Base-by-base conservation (phyloP, 2,888 invertebrate genomes). In the Antheraea yamamai region DNA sequence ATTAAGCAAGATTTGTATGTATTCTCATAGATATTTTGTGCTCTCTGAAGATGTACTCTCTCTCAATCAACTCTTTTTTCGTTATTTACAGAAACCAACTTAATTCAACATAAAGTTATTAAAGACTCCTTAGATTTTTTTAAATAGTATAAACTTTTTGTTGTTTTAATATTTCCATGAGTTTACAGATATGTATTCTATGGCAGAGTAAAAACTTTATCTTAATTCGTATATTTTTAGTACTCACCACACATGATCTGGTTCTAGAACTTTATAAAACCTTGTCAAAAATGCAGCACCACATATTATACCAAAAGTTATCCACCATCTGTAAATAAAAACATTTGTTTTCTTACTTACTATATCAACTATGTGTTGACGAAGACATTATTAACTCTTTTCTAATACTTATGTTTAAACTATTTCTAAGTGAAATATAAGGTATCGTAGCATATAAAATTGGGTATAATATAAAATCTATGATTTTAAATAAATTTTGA, bases 171-270 rank as follows among this genome's bases (percentile, higher is more conserved):
- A 10, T 61, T 61, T 61, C 23, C 47, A 10, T 47, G 12, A 47
- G 10, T 47, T 47, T 47, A 7, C 7, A 12, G 47, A 47, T 47
- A 47, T 47, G 7, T 12, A 47, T 12, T 47, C 47, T 47, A 12
- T 12, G 12, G 12, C 12, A 47, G 47, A 47, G 12, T 47, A 47
- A 10, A 47, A 47, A 47, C 47, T 47, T 47, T 47, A 39, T 39
- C 12, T 7, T 20, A 23, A 61, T 23, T 23, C 2, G 12, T 2
- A 23, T 23, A 16, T 66, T 66, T 64, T 66, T 66, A 16, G 23
- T 16, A 66, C 96, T 95, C 96, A 98, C 98, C 99, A 99, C 47
- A 99, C 97, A 96, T 99, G 99, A 91, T 98, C 97, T 3, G 99
- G 99, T 87, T 98, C 97, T 35, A 97, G 95, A 66, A 99, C 97